Conservation (phyloP, 2,113 vertebrate species). For the Cryptomyrus ogoouensis region DNA sequence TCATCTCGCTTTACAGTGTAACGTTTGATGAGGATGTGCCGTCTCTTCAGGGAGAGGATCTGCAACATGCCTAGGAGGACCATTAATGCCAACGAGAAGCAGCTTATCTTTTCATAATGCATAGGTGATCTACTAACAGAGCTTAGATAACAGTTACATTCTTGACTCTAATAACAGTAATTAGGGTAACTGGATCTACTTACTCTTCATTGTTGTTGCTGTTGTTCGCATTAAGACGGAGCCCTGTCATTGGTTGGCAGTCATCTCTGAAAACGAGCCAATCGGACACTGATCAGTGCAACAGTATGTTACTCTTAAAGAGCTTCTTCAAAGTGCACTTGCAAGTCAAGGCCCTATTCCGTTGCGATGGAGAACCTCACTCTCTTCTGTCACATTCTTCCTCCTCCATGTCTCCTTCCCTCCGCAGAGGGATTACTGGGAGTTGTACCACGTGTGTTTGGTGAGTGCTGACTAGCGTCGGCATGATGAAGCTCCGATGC, state of each 20-base stretch:
- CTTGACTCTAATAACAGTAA: background rate
- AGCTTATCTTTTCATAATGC: background rate
- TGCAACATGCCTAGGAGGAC: background rate
- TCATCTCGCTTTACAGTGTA: background rate
- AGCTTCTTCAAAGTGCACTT: background rate
- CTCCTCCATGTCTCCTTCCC: constrained; percentile 30
- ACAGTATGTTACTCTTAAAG: background rate
- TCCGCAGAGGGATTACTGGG: constrained; percentile 11
- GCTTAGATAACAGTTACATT: background rate
- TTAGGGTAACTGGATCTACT: constrained; percentile 39
- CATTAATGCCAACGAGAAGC: background rate
- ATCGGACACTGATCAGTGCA: background rate
- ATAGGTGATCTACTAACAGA: background rate
- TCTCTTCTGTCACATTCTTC: constrained; percentile 26
- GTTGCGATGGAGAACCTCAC: background rate
- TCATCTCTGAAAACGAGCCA: constrained; percentile 52
- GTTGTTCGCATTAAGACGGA: constrained; percentile 73
- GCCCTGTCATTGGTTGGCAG: constrained; percentile 42
- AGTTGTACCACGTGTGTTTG: constrained; percentile 20
- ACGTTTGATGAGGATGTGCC: background rate
- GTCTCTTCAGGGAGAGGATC: background rate
- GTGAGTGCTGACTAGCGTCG: background rate
- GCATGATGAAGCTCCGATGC: constrained; percentile 33
- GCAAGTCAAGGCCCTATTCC: background rate
- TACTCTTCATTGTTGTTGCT: constrained; percentile 84